These are phyloP conservation scores for Lota lota DNA, from an alignment of 2,113 vertebrate species.

Conservation along the genomic window DNA sequence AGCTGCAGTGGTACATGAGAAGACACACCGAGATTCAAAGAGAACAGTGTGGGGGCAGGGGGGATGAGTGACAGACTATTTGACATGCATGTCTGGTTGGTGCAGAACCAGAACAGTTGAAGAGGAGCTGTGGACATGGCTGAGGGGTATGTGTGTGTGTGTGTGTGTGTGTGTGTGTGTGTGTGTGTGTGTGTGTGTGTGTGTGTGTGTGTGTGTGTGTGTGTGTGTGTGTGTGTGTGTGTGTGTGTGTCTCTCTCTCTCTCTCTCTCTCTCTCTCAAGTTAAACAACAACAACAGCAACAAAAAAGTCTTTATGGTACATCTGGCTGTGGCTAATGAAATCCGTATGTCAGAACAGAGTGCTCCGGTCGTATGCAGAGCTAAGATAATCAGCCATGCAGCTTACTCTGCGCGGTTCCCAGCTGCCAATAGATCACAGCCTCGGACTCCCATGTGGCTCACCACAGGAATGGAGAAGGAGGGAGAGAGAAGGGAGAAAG, in stretches of 20 bases:
- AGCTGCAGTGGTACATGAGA: background rate
- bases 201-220: no score
- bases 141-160: no score
- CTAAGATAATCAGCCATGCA: constrained; percentile 3
- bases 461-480: constrained; percentile 51
- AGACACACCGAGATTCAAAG: constrained; percentile 11
- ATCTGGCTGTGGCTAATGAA: no score
- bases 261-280: background rate
- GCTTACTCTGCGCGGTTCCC: constrained; percentile 31
- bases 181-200: no score
- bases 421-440: constrained; percentile 49
- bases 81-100: constrained; percentile 59
- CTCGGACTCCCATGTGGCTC: constrained; percentile 48
- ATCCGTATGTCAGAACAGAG: no score
- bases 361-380: background rate
- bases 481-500: background rate
- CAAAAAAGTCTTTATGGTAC: no score
- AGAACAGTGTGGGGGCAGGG: constrained; percentile 1
- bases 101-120: constrained; percentile 46
- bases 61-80: constrained; percentile 37
- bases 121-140: constrained; percentile 28
- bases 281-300: background rate
- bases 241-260: background rate
- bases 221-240: no score
- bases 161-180: no score